Evolutionary conservation across 2,113 vertebrate genomes (phyloP), one percentile per base, ranked within the genome.

Genomic region (Otolemur garnettii): DNA sequence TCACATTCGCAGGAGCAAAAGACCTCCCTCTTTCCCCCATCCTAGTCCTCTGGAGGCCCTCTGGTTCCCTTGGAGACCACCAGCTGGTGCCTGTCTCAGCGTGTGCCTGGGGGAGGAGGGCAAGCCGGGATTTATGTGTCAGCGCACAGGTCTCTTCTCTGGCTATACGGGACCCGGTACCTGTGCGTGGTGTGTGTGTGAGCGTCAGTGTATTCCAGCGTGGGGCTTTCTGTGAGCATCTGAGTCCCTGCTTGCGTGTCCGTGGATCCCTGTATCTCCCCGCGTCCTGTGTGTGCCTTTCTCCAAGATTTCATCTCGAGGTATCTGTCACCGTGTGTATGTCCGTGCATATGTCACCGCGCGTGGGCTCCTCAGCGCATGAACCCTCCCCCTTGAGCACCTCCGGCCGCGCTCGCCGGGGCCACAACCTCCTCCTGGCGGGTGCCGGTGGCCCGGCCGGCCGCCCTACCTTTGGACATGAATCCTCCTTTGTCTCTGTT

Each of bases 381-480:
- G 35, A 1, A 89, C 94, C 95, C 96, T 94, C 95, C 75, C 97
- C 53, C 60, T 5, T 33, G 74, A 26, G 90, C 90, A 91, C 78
- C 80, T 69, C 93, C 30, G 45, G 75, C 91, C 53, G 64, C 69
- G 60, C 53, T 38, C 4, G 19, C 6, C 8, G 18, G 57, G 59
- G 66, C 18, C 90, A n/a, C 81, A 91, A 82, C 57, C 83, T 80
- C 96, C 60, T 96, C 97, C 89, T 11, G 19, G 64, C 24, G 28
- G 84, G 50, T 38, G 60, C 86, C 55, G 19, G 45, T 66, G 93
- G 78, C 64, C 82, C 18, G 10, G n/a, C 74, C 42, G 87, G 96
- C 96, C 97, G 97, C 98, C 98, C 95, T 98, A 99, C 98, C 98
- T 98, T 98, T 99, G 97, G 98, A 98, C 98, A 98, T 99, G 98